Base-by-base conservation (phyloP, 2,888 invertebrate species). In the Lasioglossum oenotherae region DNA sequence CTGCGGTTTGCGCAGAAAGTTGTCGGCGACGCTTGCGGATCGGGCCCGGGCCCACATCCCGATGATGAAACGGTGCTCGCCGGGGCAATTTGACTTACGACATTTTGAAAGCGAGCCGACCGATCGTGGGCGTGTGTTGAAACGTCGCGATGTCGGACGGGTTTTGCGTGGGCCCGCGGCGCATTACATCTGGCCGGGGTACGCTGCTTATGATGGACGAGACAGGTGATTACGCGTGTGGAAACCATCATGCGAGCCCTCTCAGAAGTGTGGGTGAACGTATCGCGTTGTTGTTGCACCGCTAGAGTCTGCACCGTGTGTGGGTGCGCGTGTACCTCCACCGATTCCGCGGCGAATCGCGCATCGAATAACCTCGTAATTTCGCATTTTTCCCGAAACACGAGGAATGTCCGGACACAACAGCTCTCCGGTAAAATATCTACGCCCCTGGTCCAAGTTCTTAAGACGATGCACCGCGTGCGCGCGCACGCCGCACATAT, bases 171-270 rank as follows among this genome's bases (percentile, higher is more conserved):
- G 94, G 94, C 93, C 90, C 90, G 84, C 86, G 91, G 91, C 92
- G 92, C 92, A 94, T 94, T 94, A 93, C 94, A 94, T 94, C 93
- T 93, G 94, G 92, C 90, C 92, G 78, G 67, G 90, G 87, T 87
- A 87, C 90, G 89, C 82, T 82, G 89, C 91, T 93, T 94, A 94
- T 94, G 94, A 94, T 94, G 94, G 93, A 94, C 94, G 94, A 94
- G 94, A 94, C 94, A 94, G 94, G 94, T 94, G 94, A 94, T 94
- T 94, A 94, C 93, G 94, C 93, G 93, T 93, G 93, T 93, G 93
- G 92, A 93, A 94, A 94, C 94, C 93, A 94, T 92, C 92, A 93
- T 91, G 90, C 83, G 86, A 89, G 78, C 84, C 84, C 76, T 38
- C 72, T 38, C 72, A 78, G 46, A 4, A 46, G 53, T 77, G 81